These are phyloP conservation scores for Dromiciops gliroides DNA, from an alignment of 2,113 vertebrate genomes.

Conservation along the genomic window DNA sequence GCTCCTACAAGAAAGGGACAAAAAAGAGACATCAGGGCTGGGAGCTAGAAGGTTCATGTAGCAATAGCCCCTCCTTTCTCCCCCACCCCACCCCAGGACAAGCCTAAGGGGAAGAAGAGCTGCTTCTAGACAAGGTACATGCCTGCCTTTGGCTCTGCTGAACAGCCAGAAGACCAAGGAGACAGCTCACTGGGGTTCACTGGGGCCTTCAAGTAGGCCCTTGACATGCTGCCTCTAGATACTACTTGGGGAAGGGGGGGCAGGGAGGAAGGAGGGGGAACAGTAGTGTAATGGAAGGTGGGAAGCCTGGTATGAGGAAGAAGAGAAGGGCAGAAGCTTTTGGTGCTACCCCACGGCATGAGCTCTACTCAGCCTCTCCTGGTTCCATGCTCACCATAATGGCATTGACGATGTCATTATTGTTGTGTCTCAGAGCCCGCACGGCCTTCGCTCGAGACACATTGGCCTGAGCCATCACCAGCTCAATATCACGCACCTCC, in stretches of 20 bases:
- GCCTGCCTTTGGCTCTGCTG: not conserved
- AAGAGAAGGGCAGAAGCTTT: not conserved
- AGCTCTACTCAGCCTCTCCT: not conserved
- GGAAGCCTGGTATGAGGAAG: not conserved
- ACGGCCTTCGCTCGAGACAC: conserved; percentile 95
- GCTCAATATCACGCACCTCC: conserved; percentile 95
- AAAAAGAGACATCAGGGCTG: not conserved
- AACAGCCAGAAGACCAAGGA: not conserved
- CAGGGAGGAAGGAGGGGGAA: not conserved
- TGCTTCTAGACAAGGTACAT: not conserved
- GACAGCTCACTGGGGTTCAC: not conserved
- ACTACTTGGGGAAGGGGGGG: not conserved
- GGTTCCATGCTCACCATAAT: conserved; percentile 91
- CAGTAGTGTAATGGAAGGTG: not conserved
- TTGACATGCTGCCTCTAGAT: not conserved
- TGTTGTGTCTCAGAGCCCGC: conserved; percentile 95
- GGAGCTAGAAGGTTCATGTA: not conserved
- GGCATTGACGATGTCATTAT: conserved; percentile 98
- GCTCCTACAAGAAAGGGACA: conserved; percentile 77
- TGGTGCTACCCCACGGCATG: not conserved
- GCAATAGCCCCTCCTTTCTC: not conserved
- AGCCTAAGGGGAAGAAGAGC: not conserved
- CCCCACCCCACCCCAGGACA: not conserved
- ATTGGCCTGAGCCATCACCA: conserved; percentile 98
- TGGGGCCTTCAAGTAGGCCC: not conserved